phyloP scores from a whole-genome alignment of 2,888 invertebrate species.

The Tanypteryx hageni region DNA sequence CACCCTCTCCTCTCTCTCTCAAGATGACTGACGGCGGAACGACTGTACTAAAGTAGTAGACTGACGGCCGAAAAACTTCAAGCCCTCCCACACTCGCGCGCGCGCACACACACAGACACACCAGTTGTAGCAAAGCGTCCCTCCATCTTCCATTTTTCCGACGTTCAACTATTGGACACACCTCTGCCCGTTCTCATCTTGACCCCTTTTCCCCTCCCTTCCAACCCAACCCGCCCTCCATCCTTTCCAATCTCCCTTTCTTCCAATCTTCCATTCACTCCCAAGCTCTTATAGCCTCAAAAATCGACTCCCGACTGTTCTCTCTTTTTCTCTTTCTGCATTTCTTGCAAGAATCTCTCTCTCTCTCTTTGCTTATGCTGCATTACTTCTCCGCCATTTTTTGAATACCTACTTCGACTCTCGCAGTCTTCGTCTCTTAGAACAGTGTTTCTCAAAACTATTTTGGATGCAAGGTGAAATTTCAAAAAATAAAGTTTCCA shows the following conservation, averaged over 20 bases:
- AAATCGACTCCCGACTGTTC: neutral
- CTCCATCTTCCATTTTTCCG: neutral
- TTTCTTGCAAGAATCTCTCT: neutral
- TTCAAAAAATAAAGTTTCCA: no score
- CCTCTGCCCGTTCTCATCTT: neutral
- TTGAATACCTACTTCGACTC: neutral
- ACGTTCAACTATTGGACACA: neutral
- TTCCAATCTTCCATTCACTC: no score
- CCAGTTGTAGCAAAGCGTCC: neutral
- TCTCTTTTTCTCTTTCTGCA: neutral
- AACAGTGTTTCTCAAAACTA: no score
- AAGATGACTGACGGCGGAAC: constrained; percentile 39
- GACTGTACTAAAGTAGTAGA: neutral
- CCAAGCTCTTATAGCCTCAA: no score
- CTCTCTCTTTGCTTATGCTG: neutral
- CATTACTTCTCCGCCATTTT: neutral
- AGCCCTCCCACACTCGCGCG: neutral
- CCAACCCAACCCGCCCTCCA: no score
- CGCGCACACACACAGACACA: neutral
- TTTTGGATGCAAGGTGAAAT: no score
- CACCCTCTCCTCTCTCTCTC: neutral
- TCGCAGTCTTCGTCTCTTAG: no score
- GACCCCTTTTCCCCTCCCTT: neutral
- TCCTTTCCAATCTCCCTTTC: no score
- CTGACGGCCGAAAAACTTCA: constrained; percentile 32